Conservation (phyloP, 2,888 invertebrate genomes). For the Melikaiella ostensackeni region DNA sequence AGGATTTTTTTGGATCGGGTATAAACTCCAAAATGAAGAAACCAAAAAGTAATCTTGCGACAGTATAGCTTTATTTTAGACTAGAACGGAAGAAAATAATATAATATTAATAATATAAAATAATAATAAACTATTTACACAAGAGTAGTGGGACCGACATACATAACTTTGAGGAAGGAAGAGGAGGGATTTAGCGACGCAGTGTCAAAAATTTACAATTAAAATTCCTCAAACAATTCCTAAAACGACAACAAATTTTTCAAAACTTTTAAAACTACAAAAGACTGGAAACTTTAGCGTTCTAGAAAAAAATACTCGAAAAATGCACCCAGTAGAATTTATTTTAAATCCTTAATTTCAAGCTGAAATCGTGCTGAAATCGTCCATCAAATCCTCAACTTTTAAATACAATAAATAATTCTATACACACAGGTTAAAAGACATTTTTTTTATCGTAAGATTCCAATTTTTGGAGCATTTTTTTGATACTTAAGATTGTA, state of each 20-base stretch:
- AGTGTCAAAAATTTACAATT: conserved; percentile 36
- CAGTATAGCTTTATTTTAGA: conserved; percentile 76
- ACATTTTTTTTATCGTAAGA: background rate
- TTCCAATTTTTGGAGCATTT: conserved; percentile 34
- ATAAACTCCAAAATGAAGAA: conserved; percentile 60
- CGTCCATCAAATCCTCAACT: background rate
- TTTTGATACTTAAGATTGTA: conserved; percentile 31
- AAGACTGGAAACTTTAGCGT: conserved; percentile 6
- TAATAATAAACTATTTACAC: conserved; percentile 73
- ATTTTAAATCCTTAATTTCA: background rate
- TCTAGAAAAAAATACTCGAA: conserved; percentile 6
- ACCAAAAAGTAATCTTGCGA: conserved; percentile 72
- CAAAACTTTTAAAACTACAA: background rate
- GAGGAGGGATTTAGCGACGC: conserved; percentile 39
- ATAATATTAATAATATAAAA: conserved; percentile 70
- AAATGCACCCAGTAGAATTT: background rate
- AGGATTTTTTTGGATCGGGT: conserved; percentile 37
- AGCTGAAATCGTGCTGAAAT: background rate
- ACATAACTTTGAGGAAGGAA: conserved; percentile 67
- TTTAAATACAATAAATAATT: conserved; percentile 18
- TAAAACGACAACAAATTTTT: background rate
- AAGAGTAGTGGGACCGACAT: conserved; percentile 69
- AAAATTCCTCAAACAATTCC: background rate
- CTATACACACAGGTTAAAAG: conserved; percentile 15
- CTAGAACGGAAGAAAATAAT: conserved; percentile 76